These are phyloP conservation scores for Troilus luridus DNA, from an alignment of 2,888 invertebrate genomes.

Conservation along the genomic window DNA sequence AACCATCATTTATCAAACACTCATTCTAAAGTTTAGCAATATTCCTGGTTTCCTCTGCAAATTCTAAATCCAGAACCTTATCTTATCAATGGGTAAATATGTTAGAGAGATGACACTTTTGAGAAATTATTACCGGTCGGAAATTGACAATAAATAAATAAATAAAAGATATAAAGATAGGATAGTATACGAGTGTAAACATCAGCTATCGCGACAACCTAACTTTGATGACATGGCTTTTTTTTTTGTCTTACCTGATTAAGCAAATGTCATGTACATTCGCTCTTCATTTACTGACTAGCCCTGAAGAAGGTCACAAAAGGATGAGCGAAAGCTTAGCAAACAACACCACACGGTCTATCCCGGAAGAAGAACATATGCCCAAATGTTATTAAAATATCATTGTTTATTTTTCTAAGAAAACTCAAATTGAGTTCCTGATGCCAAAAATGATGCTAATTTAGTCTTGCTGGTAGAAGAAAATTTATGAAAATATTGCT, in stretches of 20 bases:
- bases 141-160: constrained; percentile 33
- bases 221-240: not conserved
- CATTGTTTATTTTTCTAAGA: too few relatives aligned
- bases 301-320: too few relatives aligned
- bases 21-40: not conserved
- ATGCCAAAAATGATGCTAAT: too few relatives aligned
- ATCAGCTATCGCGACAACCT: not conserved
- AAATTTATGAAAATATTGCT: too few relatives aligned
- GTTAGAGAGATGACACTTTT: not conserved
- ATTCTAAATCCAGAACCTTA: not conserved
- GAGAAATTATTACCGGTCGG: constrained; percentile 41
- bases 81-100: not conserved
- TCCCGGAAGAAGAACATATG: too few relatives aligned
- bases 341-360: too few relatives aligned
- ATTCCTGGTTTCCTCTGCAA: constrained; percentile 14
- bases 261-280: not conserved
- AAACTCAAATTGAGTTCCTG: too few relatives aligned
- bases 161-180: constrained; percentile 6
- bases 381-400: too few relatives aligned
- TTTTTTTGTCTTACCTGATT: not conserved
- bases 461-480: too few relatives aligned
- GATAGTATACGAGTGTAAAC: not conserved
- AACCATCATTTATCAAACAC: not conserved
- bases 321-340: too few relatives aligned
- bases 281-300: too few relatives aligned